Base-by-base conservation (phyloP, 2,113 vertebrate species). In the Canis aureus region DNA sequence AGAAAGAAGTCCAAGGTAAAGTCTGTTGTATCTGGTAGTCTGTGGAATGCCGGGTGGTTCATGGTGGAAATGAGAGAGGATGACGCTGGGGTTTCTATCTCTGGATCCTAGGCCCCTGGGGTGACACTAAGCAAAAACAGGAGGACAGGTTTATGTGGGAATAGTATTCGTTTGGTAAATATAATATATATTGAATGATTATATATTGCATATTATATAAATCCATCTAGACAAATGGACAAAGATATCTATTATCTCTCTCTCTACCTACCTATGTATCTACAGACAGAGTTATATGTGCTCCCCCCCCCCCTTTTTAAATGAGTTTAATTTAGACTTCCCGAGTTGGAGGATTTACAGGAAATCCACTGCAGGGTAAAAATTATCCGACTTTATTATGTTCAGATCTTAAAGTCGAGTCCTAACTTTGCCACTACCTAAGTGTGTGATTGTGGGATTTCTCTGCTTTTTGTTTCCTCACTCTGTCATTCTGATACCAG, bases 271-370 rank as follows among this genome's bases (percentile, higher is more conserved):
- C 15, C 43, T 51, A 27, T 51, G 43, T 29, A 81, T 59, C 51
- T 57, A 59, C 32, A 62, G 0, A 71, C 2, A 92, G 11, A 35
- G 78, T 35, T 25, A 80, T 13, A 87, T 90, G 49, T 85, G 60
- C n/a, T 82, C 62, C 11, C 32, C 3, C 16, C 66, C 32, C 2
- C 7, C 66, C 0, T 38, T 86, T 43, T 17, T 49, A 6, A 88
- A 43, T 82, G 27, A 20, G 27, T 79, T 89, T 83, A 62, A 29
- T 73, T 93, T 91, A 85, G 53, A 85, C 7, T 93, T 89, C n/a
- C 69, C 11, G 59, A 74, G 11, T 67, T 89, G 59, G 25, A 80
- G 51, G 59, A 85, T 57, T 82, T 60, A 32, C 4, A 81, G 29
- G 20, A 94, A 91, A 43, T 79, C 51, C 5, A 87, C 12, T 25